Evolutionary conservation across 2,888 invertebrate genomes (phyloP).

Genomic region (Ernsta delagoae): DNA sequence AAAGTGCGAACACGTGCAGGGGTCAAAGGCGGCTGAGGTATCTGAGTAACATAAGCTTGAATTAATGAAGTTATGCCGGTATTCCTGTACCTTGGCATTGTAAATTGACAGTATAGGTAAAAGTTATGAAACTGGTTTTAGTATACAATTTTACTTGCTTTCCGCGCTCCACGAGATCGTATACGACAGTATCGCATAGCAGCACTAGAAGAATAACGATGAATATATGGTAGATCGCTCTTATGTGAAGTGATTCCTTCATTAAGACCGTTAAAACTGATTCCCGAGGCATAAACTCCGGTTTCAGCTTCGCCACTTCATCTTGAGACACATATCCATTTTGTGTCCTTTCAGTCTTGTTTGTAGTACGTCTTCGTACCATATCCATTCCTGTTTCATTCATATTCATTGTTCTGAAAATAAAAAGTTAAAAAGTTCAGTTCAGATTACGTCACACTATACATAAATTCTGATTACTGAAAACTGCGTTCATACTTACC

Average conservation of each 20-base stretch:
- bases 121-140: background rate
- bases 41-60: too few species aligned
- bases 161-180: slow-evolving; percentile 90
- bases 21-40: too few species aligned
- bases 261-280: slow-evolving; percentile 93
- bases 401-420: slow-evolving; percentile 11
- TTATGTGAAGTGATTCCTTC: slow-evolving; percentile 89
- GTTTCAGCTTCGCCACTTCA: slow-evolving; percentile 47
- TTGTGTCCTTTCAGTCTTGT: slow-evolving; percentile 42
- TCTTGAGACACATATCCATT: slow-evolving; percentile 53
- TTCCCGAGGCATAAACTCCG: slow-evolving; percentile 87
- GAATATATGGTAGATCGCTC: slow-evolving; percentile 94
- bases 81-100: background rate
- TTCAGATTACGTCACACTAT: too few species aligned
- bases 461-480: too few species aligned
- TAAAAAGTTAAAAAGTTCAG: too few species aligned
- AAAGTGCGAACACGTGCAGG: too few species aligned
- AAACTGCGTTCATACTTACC: too few species aligned
- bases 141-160: slow-evolving; percentile 84
- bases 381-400: slow-evolving; percentile 11
- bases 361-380: slow-evolving; percentile 45
- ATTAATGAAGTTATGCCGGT: too few species aligned
- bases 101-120: too few species aligned
- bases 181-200: slow-evolving; percentile 88
- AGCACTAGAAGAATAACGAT: slow-evolving; percentile 90